A percentile compares a stretch with the other conserved stretches of the same genome.
Conservation (phyloP, 1,140 invertebrate genomes). For the Neodiprion lecontei region DNA sequence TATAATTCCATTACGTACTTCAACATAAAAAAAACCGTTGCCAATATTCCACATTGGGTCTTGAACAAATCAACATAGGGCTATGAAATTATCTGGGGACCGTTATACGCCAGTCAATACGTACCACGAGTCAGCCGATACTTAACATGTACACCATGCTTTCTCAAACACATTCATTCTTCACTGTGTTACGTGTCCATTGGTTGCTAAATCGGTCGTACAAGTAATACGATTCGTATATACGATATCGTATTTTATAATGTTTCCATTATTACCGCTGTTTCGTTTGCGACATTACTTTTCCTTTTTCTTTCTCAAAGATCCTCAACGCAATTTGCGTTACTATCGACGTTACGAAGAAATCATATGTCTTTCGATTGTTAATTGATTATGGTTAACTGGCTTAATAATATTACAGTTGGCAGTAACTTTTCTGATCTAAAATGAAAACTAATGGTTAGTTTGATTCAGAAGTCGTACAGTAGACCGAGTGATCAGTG, state of each 20-base stretch:
- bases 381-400: no score
- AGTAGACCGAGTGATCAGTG: no score
- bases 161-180: neutral
- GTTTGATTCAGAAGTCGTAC: no score
- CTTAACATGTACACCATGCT: neutral
- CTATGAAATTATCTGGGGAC: neutral
- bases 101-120: neutral
- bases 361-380: no score
- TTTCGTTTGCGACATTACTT: neutral
- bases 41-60: neutral
- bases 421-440: no score
- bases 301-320: neutral
- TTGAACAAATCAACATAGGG: neutral
- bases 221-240: neutral
- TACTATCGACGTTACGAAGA: no score
- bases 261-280: neutral
- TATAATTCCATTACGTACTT: no score
- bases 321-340: neutral
- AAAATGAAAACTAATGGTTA: no score
- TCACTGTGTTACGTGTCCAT: neutral
- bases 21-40: neutral
- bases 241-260: neutral
- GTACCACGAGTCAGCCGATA: neutral
- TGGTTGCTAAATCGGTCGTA: neutral
- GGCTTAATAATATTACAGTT: no score